Base-by-base conservation (phyloP, 2,888 invertebrate genomes). In the Teinopalpus imperialis region DNA sequence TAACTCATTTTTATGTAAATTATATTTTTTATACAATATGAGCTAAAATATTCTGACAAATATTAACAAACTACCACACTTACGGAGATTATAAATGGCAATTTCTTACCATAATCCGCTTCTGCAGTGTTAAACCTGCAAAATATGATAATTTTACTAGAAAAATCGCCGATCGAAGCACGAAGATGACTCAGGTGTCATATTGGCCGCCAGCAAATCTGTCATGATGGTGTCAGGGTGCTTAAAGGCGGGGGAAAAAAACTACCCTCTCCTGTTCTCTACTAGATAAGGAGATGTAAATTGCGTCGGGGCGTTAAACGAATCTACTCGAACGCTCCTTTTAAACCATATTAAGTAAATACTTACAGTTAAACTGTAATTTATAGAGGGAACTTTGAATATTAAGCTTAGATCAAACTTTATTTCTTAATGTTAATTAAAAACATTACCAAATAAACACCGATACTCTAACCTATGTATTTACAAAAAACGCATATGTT, bases 241-340 rank as follows among this genome's bases (percentile, higher is more conserved):
- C 14, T 20, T 4, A 31, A 31, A 20, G 24, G 43, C 16, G 31
- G 39, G 14, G 42, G n/a, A n/a, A 43, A 51, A 48, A 52, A 49
- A 52, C 52, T 52, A 57, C 51, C 49, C 65, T 67, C 71, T 67
- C 72, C 75, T 81, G 80, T 61, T 66, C 65, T 64, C 62, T 57
- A 51, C 55, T 42, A 74, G 83, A 82, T 83, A 82, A 81, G 76
- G 47, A 73, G 79, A 83, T 83, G 85, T 81, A 85, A 83, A 85
- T 82, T 79, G 75, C 72, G 49, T 54, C 52, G 57, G 71, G 76
- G 71, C 69, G 74, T 72, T 74, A 72, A 80, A 73, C 72, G 78
- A 76, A 77, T 70, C 70, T 66, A 65, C 64, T 64, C 66, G 60
- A 56, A 66, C 48, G 65, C 65, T 69, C 69, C 63, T 70, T 68